phyloP scores from a whole-genome alignment of 2,797 vertebrate species.

The Podarcis lilfordi region DNA sequence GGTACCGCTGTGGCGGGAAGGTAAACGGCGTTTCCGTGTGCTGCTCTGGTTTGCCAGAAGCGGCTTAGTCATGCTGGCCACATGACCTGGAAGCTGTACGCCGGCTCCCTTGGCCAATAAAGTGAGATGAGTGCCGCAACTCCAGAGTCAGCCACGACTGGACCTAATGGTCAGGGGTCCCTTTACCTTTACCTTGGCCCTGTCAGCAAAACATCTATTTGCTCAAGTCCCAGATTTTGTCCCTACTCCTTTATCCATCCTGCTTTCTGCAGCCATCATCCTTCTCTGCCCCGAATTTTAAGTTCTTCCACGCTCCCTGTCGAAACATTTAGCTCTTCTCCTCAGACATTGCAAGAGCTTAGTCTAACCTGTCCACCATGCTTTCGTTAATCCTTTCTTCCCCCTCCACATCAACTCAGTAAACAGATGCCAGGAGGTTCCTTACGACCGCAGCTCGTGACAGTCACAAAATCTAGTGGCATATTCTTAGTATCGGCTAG shows the following conservation, averaged over 20 bases:
- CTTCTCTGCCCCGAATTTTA: background rate
- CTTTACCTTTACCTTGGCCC: no score
- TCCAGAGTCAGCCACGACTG: no score
- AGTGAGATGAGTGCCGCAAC: no score
- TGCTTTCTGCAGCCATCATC: background rate
- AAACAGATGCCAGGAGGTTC: background rate
- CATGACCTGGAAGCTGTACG: no score
- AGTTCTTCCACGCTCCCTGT: background rate
- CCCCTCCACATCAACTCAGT: background rate
- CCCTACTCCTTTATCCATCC: background rate
- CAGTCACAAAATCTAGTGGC: background rate
- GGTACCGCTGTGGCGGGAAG: no score
- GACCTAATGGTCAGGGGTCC: no score
- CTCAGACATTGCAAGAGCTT: background rate
- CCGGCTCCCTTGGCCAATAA: no score
- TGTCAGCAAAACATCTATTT: background rate
- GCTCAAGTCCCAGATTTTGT: background rate
- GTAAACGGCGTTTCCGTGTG: no score
- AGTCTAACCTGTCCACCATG: background rate
- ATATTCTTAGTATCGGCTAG: background rate
- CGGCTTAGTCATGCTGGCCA: no score
- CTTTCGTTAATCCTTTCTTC: background rate
- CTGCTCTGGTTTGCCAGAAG: no score
- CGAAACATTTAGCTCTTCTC: background rate
- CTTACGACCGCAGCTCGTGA: background rate